These are phyloP conservation scores for Dysmachus trigonus DNA, from an alignment of 2,888 invertebrate genomes.

Conservation along the genomic window DNA sequence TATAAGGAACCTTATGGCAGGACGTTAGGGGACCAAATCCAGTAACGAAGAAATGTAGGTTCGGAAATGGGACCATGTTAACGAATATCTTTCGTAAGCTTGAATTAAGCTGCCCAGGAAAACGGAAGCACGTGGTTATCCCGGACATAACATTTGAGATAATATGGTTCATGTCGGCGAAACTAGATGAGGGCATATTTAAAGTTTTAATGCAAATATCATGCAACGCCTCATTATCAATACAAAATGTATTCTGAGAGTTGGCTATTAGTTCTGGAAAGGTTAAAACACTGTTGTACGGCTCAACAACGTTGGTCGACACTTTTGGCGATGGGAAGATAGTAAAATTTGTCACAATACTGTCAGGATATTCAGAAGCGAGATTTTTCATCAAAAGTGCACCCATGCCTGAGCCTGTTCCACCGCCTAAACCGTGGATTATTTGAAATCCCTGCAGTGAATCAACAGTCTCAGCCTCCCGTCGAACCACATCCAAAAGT, in stretches of 20 bases:
- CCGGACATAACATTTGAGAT: constrained; percentile 67
- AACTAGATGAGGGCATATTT: constrained; percentile 53
- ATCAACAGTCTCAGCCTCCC: constrained; percentile 59
- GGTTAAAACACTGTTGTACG: constrained; percentile 59
- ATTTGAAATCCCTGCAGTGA: constrained; percentile 72
- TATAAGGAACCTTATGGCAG: constrained; percentile 72
- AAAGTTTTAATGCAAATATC: constrained; percentile 58
- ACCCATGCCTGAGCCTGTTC: constrained; percentile 81
- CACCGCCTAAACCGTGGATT: constrained; percentile 77
- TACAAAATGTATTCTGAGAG: constrained; percentile 58
- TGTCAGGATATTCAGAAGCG: constrained; percentile 77
- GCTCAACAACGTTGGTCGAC: constrained; percentile 60
- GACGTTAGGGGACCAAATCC: constrained; percentile 80
- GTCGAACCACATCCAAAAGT: constrained; percentile 56
- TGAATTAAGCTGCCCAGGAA: constrained; percentile 91
- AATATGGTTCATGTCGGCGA: constrained; percentile 59
- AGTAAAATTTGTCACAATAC: constrained; percentile 76
- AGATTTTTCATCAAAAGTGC: constrained; percentile 76
- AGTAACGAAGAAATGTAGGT: constrained; percentile 87
- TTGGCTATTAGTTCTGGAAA: constrained; percentile 56
- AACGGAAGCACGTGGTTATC: constrained; percentile 80
- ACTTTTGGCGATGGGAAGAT: constrained; percentile 66
- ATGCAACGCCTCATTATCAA: constrained; percentile 61
- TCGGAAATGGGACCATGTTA: constrained; percentile 92
- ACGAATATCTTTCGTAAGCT: constrained; percentile 86